These are phyloP conservation scores for Poicephalus meyeri DNA, from an alignment of 2,113 vertebrate species.

Conservation along the genomic window DNA sequence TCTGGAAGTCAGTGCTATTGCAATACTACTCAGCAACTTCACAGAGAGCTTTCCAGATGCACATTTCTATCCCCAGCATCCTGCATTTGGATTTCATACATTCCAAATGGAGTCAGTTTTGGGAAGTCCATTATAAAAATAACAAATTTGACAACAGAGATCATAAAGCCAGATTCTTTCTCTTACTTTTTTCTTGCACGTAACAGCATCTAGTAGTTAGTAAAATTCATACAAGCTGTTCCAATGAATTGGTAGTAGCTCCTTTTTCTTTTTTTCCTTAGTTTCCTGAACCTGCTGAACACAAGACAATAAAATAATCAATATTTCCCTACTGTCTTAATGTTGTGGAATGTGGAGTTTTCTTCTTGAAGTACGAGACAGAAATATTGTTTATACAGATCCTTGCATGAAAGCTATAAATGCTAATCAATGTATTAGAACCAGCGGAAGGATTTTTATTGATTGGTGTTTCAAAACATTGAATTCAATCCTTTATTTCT, in stretches of 20 bases:
- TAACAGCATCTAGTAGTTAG: not conserved
- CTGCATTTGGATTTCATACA: not conserved
- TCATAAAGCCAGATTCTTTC: not conserved
- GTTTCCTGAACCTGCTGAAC: not conserved
- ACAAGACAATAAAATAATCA: not conserved
- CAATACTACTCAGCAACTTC: not conserved
- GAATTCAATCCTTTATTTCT: not conserved
- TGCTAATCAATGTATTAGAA: not conserved
- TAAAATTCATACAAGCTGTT: not conserved
- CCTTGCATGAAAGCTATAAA: not conserved
- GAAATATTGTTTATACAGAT: not conserved
- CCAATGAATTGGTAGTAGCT: not conserved
- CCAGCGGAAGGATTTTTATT: not conserved
- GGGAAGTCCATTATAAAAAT: not conserved
- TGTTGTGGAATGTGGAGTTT: not conserved
- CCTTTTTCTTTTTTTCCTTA: not conserved
- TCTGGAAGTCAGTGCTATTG: not conserved
- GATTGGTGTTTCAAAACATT: not conserved
- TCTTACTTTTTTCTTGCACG: not conserved
- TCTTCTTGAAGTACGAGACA: not conserved
- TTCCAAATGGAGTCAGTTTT: not conserved
- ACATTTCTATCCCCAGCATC: not conserved
- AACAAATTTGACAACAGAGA: not conserved
- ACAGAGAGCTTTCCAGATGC: not conserved
- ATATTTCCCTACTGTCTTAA: not conserved